Conservation (phyloP, 64 coral and sea anemone species). For the Orbicella faveolata region DNA sequence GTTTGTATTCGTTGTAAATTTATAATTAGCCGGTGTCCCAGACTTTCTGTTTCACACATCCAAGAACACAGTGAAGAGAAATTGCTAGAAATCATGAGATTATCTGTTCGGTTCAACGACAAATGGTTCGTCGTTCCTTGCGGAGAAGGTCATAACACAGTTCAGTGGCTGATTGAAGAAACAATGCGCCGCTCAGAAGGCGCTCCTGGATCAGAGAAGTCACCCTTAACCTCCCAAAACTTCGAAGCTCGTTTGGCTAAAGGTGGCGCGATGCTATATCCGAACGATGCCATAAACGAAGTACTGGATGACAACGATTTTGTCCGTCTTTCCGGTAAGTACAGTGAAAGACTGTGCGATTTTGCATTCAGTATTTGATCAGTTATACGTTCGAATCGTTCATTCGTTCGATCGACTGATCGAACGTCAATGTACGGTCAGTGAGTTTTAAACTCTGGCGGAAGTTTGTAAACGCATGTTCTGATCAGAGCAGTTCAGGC, state of each 20-base stretch:
- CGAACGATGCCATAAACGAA: conserved; percentile 55
- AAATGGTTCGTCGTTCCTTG: conserved; percentile 89
- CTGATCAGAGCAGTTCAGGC: no score
- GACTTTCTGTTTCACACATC: no score
- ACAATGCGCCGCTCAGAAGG: conserved; percentile 46
- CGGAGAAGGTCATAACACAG: conserved; percentile 21
- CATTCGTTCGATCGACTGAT: no score
- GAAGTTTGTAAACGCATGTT: neutral
- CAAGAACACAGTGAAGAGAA: neutral
- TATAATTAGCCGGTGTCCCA: no score
- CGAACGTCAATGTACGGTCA: no score
- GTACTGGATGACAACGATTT: conserved; percentile 89
- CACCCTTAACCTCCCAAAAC: neutral
- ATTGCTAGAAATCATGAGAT: conserved; percentile 48
- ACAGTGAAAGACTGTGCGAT: neutral
- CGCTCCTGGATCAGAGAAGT: conserved; percentile 1
- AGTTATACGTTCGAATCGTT: neutral
- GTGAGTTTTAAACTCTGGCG: no score
- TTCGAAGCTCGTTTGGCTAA: conserved; percentile 44
- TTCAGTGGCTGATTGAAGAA: conserved; percentile 81
- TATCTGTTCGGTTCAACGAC: conserved; percentile 63
- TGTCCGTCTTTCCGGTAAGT: conserved; percentile 56
- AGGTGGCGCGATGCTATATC: conserved; percentile 27
- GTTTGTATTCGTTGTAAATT: no score
- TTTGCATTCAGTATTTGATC: neutral